Evolutionary conservation across 2,888 invertebrate species (phyloP), one percentile per base, ranked within the genome.

Genomic region (Erannis defoliaria): DNA sequence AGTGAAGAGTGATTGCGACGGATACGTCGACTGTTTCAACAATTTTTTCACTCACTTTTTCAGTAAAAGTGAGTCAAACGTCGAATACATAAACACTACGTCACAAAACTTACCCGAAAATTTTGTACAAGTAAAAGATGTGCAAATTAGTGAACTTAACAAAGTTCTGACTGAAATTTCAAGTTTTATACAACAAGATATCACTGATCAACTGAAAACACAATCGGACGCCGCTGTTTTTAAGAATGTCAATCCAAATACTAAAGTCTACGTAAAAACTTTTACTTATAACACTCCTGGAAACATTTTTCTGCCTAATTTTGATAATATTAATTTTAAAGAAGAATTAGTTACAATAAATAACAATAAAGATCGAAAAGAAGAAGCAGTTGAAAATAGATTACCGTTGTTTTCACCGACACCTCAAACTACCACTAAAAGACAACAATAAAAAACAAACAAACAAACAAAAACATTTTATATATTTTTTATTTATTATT

Each of bases 1-100:
- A 63, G 73, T 76, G 2, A 73, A 67, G 16, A 72, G 88, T 81
- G 85, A 86, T 40, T 89, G 89, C 78, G 80, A 76, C 50, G 75
- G 75, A 45, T 77, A 81, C 61, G 67, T 80, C 0, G 67, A 78
- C 46, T 89, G 89, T 76, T 70, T 84, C 6, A 68, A 74, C 31
- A 72, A 74, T 9, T 82, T 84, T 58, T 77, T 86, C 6, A 60
- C 31, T 5, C 55, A 63, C 16, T 62, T 62, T 42, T 62, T 62
- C 8, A 37, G 9, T 19, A 67, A 73, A 43, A 71, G 73, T 21
- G 70, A 66, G 19, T 40, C 67, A 1, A 60, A 67, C 1, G 35
- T 73, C 2, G 68, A 78, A 55, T 64, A 71, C 23, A 58, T 75
- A 14, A 74, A 76, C 23, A 42, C 54, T 8, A 55, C 69, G 19